A percentile compares a stretch with the other conserved stretches of the same genome.
phyloP scores from a whole-genome alignment of 1,140 invertebrate species.

The Drosophila nigromelanica region DNA sequence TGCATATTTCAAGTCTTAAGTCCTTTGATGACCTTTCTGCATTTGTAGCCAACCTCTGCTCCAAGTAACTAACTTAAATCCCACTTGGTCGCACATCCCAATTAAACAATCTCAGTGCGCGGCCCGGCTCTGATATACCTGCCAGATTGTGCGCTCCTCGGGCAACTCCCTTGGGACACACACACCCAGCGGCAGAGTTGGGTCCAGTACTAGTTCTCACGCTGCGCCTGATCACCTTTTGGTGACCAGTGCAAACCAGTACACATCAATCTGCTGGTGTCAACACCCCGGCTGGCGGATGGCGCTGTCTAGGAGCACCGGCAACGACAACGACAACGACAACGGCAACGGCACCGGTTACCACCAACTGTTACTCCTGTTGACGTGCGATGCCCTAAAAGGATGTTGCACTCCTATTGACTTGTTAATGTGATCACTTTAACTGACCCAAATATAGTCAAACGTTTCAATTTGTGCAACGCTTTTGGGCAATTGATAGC shows the following conservation, averaged over 20 bases:
- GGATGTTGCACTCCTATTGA: slow-evolving; percentile 79
- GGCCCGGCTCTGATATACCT: slow-evolving; percentile 27
- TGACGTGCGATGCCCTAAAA: slow-evolving; percentile 80
- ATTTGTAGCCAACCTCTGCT: slow-evolving; percentile 5
- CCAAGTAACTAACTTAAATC: not conserved
- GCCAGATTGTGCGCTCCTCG: slow-evolving; percentile 27
- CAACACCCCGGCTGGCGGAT: slow-evolving; percentile 55
- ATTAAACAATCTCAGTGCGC: slow-evolving; percentile 20
- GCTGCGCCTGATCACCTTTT: slow-evolving; percentile 65
- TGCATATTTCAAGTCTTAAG: not conserved
- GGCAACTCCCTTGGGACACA: slow-evolving; percentile 61
- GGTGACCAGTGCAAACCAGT: slow-evolving; percentile 59
- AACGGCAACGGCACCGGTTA: slow-evolving; percentile 34
- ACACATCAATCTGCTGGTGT: slow-evolving; percentile 76
- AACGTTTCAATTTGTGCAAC: slow-evolving; percentile 82
- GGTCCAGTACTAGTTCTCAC: slow-evolving; percentile 66
- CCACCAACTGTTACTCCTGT: slow-evolving; percentile 62
- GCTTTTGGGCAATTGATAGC: slow-evolving; percentile 81
- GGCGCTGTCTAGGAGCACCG: slow-evolving; percentile 20
- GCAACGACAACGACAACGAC: not conserved
- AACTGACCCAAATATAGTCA: slow-evolving; percentile 82
- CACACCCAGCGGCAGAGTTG: slow-evolving; percentile 27
- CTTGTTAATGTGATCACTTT: slow-evolving; percentile 83
- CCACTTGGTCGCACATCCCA: slow-evolving; percentile 8
- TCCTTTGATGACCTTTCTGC: not conserved